These are phyloP conservation scores for Drosophila pallidifrons DNA, from an alignment of 1,140 invertebrate species.

Conservation along the genomic window DNA sequence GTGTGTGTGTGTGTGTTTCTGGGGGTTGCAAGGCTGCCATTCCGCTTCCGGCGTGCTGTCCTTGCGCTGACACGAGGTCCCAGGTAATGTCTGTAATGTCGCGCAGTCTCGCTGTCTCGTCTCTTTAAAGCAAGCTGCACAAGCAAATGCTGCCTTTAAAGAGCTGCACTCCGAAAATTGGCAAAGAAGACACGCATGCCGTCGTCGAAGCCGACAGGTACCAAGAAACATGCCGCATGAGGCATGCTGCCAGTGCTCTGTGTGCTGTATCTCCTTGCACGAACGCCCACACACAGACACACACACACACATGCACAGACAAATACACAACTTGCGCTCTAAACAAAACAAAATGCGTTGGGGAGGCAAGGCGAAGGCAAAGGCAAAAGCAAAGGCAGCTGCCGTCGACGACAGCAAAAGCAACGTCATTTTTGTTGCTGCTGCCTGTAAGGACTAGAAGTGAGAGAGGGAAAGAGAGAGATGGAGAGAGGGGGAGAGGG, in stretches of 20 bases:
- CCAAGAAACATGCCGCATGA: conserved; percentile 64
- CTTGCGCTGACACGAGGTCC: conserved; percentile 25
- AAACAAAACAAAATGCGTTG: conserved; percentile 82
- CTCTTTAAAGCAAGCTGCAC: conserved; percentile 41
- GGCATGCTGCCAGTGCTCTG: conserved; percentile 32
- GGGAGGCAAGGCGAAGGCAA: conserved; percentile 53
- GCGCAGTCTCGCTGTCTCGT: neutral
- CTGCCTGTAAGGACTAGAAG: conserved; percentile 35
- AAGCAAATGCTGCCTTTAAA: conserved; percentile 35
- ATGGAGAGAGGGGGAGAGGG: neutral
- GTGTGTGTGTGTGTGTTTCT: conserved; percentile 33
- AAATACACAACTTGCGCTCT: conserved; percentile 65
- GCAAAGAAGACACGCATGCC: neutral
- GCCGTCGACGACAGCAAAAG: conserved; percentile 72
- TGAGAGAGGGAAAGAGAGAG: too few species aligned
- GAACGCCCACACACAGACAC: conserved; percentile 19
- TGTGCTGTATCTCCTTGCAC: neutral
- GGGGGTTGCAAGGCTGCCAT: conserved; percentile 24
- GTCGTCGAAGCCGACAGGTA: conserved; percentile 37
- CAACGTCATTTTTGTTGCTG: conserved; percentile 66
- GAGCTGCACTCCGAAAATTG: conserved; percentile 51
- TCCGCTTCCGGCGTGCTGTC: conserved; percentile 46
- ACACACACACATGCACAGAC: conserved; percentile 27
- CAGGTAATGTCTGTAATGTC: conserved; percentile 35
- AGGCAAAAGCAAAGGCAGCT: conserved; percentile 48